Conservation (phyloP, 2,113 vertebrate species). For the Oostethus manadensis region DNA sequence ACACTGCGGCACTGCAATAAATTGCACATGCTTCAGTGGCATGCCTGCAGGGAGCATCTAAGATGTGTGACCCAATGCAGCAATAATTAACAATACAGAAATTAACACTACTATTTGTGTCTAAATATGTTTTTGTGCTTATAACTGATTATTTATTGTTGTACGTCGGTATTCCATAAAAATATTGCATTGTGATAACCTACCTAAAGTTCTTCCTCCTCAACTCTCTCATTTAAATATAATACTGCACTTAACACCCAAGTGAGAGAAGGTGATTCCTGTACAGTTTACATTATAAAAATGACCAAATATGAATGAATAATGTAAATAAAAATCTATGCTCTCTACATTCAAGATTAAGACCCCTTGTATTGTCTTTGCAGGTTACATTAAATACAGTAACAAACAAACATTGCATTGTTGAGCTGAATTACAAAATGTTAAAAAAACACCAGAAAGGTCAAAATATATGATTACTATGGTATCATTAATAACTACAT, state of each 20-base stretch:
- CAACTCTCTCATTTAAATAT: no score
- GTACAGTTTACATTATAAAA: no score
- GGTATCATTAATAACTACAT: no score
- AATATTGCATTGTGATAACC: no score
- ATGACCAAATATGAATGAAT: neutral
- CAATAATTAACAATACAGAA: neutral
- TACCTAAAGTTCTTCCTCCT: no score
- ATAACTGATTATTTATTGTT: no score
- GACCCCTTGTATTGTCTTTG: neutral
- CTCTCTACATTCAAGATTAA: neutral
- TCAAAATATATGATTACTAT: no score
- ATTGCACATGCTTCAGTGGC: neutral
- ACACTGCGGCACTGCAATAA: neutral
- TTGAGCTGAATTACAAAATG: no score
- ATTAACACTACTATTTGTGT: constrained; percentile 16
- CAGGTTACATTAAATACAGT: neutral
- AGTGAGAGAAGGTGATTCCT: no score
- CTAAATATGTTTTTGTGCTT: neutral
- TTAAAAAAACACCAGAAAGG: neutral
- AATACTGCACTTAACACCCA: no score
- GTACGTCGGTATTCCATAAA: no score
- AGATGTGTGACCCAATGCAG: neutral
- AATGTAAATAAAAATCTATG: neutral
- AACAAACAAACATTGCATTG: no score
- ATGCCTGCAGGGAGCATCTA: neutral